These are phyloP conservation scores for Eclectus roratus DNA, from an alignment of 2,113 vertebrate species.

Conservation along the genomic window DNA sequence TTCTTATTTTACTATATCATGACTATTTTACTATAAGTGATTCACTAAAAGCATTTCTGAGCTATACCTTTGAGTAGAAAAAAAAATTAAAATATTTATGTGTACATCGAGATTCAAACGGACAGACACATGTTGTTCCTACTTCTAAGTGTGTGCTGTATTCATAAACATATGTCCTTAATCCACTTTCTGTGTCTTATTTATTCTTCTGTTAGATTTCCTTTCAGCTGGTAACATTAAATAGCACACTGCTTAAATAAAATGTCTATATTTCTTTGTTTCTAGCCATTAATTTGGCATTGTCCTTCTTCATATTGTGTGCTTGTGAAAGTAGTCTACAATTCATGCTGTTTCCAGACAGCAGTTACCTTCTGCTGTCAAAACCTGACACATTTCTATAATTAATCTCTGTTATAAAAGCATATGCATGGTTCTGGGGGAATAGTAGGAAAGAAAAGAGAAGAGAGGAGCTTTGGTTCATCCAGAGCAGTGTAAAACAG, in stretches of 20 bases:
- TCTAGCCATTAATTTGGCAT: background rate
- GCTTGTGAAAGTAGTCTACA: background rate
- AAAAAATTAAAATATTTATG: background rate
- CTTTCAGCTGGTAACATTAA: constrained; percentile 33
- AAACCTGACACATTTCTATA: constrained; percentile 8
- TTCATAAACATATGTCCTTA: background rate
- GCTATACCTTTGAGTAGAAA: background rate
- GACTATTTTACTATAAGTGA: background rate
- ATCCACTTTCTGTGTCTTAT: background rate
- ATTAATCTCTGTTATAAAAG: constrained; percentile 31
- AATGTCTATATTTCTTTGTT: constrained; percentile 4
- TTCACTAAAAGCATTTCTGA: background rate
- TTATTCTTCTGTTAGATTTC: constrained; percentile 40
- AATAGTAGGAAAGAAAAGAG: background rate
- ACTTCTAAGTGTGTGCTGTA: background rate
- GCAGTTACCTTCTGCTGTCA: constrained; percentile 7
- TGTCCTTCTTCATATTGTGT: background rate
- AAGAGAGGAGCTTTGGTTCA: background rate
- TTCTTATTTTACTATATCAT: background rate
- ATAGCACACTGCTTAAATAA: background rate
- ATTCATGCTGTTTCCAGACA: background rate
- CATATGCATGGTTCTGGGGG: background rate
- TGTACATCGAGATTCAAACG: background rate
- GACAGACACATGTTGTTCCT: background rate
- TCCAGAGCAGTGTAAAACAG: background rate